Percentiles rank a stretch among this genome's conserved stretches.
phyloP scores from a whole-genome alignment of 2,113 vertebrate genomes.

The Cercopithecus mona region DNA sequence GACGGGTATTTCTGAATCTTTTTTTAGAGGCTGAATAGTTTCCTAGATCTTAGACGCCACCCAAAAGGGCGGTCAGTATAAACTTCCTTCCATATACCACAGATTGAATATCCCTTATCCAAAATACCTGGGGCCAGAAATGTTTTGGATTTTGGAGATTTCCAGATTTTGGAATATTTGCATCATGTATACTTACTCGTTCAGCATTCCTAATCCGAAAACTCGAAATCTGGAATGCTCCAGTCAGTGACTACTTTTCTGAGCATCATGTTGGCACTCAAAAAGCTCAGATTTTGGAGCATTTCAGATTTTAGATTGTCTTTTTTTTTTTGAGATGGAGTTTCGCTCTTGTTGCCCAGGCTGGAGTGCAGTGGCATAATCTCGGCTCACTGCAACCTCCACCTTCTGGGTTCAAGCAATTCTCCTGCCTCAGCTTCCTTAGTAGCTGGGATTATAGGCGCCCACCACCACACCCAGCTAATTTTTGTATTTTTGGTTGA shows the following conservation, averaged over 20 bases:
- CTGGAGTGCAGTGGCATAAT: too few species aligned
- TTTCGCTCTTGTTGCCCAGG: too few species aligned
- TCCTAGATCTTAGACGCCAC: background rate
- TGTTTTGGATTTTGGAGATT: background rate
- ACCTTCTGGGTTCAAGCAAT: too few species aligned
- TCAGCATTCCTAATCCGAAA: background rate
- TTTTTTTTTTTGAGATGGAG: too few species aligned
- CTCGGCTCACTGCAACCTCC: too few species aligned
- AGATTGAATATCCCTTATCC: background rate
- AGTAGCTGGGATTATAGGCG: too few species aligned
- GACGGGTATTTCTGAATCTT: background rate
- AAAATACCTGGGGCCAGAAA: background rate
- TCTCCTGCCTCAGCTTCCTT: too few species aligned
- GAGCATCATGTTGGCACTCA: background rate
- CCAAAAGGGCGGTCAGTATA: background rate
- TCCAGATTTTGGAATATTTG: background rate
- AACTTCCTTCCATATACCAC: background rate
- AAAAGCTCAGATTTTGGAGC: background rate
- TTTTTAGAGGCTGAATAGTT: background rate
- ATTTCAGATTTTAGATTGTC: background rate
- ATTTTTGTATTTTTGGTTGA: too few species aligned
- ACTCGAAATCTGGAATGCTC: background rate
- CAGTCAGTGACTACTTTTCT: background rate
- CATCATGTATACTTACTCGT: background rate
- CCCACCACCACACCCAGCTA: too few species aligned